phyloP scores from a whole-genome alignment of 2,797 vertebrate genomes.

The Catamblyrhynchus diadema region DNA sequence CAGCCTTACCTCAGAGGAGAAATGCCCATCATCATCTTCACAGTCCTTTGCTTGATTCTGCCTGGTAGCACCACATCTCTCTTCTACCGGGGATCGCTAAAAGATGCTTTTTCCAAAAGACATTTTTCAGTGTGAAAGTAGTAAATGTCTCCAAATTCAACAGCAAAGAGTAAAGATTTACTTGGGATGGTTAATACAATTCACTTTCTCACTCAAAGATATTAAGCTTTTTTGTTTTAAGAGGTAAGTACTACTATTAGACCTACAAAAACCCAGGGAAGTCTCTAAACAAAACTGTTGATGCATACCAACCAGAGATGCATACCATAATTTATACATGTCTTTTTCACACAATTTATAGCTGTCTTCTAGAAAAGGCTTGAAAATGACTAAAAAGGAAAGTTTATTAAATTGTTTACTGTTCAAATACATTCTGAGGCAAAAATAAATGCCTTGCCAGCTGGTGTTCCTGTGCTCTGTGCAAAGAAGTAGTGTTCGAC shows the following conservation, averaged over 20 bases:
- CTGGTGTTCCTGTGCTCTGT: slow-evolving; percentile 60
- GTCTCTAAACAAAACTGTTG: not conserved
- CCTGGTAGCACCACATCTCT: not conserved
- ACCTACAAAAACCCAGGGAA: not conserved
- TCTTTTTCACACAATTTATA: slow-evolving; percentile 27
- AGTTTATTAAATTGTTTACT: slow-evolving; percentile 69
- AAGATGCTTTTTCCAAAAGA: not conserved
- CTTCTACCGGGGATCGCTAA: not conserved
- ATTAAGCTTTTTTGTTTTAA: not conserved
- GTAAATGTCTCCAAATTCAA: not conserved
- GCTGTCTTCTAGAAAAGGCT: slow-evolving; percentile 36
- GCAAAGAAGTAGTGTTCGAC: slow-evolving; percentile 39
- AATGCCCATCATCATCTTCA: not conserved
- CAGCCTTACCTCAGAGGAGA: not conserved
- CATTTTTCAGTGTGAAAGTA: not conserved
- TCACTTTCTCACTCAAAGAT: not conserved
- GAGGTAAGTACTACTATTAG: not conserved
- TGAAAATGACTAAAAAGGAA: slow-evolving; percentile 40
- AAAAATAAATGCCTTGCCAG: slow-evolving; percentile 63
- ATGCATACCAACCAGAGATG: not conserved
- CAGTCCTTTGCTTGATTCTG: not conserved
- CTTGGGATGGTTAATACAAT: not conserved
- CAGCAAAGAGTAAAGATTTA: not conserved
- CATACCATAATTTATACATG: not conserved
- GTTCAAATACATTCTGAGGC: slow-evolving; percentile 56